Conservation (phyloP, 2,888 invertebrate species). For the Folsomia candida region DNA sequence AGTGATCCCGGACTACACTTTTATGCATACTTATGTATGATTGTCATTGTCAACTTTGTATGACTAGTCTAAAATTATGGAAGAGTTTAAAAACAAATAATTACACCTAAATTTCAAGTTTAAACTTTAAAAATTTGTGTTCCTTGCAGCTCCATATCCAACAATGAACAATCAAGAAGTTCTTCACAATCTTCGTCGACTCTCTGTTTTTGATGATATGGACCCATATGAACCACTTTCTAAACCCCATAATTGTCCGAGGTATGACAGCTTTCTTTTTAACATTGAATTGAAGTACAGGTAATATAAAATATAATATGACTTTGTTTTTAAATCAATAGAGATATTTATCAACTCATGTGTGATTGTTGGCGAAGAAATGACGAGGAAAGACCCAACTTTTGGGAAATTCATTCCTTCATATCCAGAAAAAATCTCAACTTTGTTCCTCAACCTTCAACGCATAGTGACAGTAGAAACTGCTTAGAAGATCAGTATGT, state of each 20-base stretch:
- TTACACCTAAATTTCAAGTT: no score
- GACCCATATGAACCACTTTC: constrained; percentile 57
- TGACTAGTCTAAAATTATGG: no score
- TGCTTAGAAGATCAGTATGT: constrained; percentile 5
- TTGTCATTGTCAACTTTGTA: no score
- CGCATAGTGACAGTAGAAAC: not conserved
- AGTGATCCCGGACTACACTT: no score
- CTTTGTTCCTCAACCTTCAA: constrained; percentile 12
- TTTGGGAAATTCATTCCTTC: constrained; percentile 83
- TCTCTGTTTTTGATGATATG: constrained; percentile 63
- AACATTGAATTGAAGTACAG: no score
- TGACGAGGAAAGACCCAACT: constrained; percentile 75
- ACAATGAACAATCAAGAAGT: constrained; percentile 73
- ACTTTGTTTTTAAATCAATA: no score
- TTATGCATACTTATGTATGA: not conserved
- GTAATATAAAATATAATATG: no score
- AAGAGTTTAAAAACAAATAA: no score
- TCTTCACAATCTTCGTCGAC: constrained; percentile 64
- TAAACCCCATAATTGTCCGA: constrained; percentile 68
- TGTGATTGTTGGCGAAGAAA: constrained; percentile 86
- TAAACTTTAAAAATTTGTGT: no score
- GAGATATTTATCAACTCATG: constrained; percentile 88
- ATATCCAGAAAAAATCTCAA: constrained; percentile 61
- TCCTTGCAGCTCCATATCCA: constrained; percentile 77
- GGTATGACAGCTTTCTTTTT: no score